These are phyloP conservation scores for Phymastichus coffea DNA, from an alignment of 1,140 invertebrate species.

Conservation along the genomic window DNA sequence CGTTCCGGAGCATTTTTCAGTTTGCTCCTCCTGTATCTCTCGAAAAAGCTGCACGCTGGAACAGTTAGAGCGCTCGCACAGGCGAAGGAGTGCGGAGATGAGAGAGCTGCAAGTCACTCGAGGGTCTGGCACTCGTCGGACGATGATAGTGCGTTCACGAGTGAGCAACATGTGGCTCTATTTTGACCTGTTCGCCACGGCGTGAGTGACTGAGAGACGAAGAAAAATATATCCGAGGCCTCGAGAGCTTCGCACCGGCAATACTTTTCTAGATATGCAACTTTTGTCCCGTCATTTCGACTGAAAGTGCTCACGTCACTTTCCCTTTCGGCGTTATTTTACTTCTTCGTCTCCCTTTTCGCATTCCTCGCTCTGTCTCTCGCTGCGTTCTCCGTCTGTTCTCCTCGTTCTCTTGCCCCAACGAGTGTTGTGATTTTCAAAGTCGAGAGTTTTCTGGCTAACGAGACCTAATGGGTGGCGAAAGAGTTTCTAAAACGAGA, in stretches of 20 bases:
- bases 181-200: background rate
- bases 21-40: too few species aligned
- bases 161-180: background rate
- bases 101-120: conserved; percentile 6
- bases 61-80: too few species aligned
- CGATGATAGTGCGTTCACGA: background rate
- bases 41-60: too few species aligned
- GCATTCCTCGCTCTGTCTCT: background rate
- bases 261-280: too few species aligned
- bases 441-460: too few species aligned
- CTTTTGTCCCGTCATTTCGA: conserved; percentile 2
- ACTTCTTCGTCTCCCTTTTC: background rate
- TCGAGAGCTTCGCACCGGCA: too few species aligned
- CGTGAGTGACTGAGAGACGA: too few species aligned
- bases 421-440: too few species aligned
- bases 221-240: background rate
- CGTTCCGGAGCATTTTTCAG: background rate
- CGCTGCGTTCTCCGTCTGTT: too few species aligned
- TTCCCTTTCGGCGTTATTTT: conserved; percentile 2
- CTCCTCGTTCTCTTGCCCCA: too few species aligned
- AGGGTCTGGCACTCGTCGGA: background rate
- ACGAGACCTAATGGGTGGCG: too few species aligned
- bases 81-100: background rate
- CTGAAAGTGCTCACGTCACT: background rate
- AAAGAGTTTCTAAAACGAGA: too few species aligned